Evolutionary conservation across 1,140 invertebrate species (phyloP), one percentile per base, ranked within the genome.

Genomic region (Tetranychus urticae): DNA sequence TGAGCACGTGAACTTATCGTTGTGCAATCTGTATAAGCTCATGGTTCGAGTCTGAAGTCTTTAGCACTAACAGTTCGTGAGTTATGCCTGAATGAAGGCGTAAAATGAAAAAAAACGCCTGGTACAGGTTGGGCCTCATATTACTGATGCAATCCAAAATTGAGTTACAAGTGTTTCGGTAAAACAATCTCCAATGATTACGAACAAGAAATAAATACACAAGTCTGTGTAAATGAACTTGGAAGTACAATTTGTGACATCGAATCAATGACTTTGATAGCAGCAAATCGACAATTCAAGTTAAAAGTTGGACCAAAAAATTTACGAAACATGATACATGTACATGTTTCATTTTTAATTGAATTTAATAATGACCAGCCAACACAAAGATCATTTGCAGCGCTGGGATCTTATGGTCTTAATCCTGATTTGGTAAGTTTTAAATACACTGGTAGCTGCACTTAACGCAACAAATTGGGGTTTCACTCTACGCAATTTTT

Each of bases 41-140:
- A n/a, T n/a, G n/a, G n/a, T n/a, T n/a, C n/a, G n/a, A n/a, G n/a
- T n/a, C n/a, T n/a, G n/a, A n/a, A n/a, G n/a, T n/a, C n/a, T n/a
- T n/a, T n/a, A n/a, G n/a, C n/a, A n/a, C n/a, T n/a, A n/a, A n/a
- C n/a, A n/a, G n/a, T n/a, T n/a, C n/a, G n/a, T n/a, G n/a, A n/a
- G n/a, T n/a, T n/a, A n/a, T n/a, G n/a, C n/a, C n/a, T n/a, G n/a
- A n/a, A n/a, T n/a, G n/a, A n/a, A n/a, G n/a, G n/a, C n/a, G n/a
- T n/a, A n/a, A n/a, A n/a, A n/a, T n/a, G n/a, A n/a, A n/a, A n/a
- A n/a, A n/a, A n/a, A n/a, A n/a, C n/a, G n/a, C n/a, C n/a, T n/a
- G n/a, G n/a, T n/a, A n/a, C n/a, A 98, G 83, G 92, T 97, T 69
- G 88, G 99, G 14, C 94, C 96, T n/a, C 96, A 99, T 69, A 86